Percentiles rank a stretch among this genome's conserved stretches.
phyloP scores from a whole-genome alignment of 64 coral and sea anemone species.

The Trachythela sp. region DNA sequence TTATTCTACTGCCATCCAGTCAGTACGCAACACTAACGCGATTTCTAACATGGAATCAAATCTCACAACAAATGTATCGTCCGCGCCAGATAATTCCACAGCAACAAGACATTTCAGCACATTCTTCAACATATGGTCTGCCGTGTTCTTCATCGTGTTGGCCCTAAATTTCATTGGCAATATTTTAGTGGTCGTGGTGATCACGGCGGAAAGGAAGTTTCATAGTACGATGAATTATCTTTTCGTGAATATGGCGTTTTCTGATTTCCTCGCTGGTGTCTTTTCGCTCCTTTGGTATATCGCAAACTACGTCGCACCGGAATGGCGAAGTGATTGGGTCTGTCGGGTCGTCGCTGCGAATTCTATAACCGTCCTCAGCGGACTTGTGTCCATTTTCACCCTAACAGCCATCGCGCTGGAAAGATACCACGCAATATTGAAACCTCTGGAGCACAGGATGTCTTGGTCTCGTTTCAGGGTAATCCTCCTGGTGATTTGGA shows the following conservation, averaged over 20 bases:
- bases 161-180: not conserved
- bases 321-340: slow-evolving; percentile 8
- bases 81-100: not conserved
- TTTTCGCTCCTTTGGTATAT: not conserved
- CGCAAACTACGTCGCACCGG: not conserved
- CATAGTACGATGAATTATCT: slow-evolving; percentile 20
- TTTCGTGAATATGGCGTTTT: slow-evolving; percentile 13
- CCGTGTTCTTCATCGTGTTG: not conserved
- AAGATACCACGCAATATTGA: not conserved
- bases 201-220: not conserved
- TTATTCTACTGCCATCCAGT: not conserved
- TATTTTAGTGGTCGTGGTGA: not conserved
- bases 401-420: not conserved
- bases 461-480: not conserved
- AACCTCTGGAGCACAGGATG: slow-evolving; percentile 10
- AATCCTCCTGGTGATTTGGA: not conserved
- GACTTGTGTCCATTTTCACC: slow-evolving; percentile 4
- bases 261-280: not conserved
- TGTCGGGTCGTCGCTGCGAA: slow-evolving; percentile 13
- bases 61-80: not conserved
- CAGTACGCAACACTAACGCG: not conserved
- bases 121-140: not conserved
- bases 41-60: not conserved
- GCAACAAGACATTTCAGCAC: not conserved
- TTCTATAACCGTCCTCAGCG: not conserved